Conservation (phyloP, 2,113 vertebrate species). For the Sigmodon hispidus region DNA sequence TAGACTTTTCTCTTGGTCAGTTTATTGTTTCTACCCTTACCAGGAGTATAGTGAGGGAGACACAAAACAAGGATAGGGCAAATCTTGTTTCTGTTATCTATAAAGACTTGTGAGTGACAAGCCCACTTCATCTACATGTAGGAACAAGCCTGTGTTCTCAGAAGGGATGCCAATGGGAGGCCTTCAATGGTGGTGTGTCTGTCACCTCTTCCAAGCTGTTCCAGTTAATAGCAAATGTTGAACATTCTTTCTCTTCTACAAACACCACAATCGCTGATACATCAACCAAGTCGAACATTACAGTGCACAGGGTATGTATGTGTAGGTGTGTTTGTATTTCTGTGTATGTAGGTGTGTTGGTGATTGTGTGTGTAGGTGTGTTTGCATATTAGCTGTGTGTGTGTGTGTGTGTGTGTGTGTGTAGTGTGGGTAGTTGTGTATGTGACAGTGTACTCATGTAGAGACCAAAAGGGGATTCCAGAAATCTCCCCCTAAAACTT, state of each 20-base stretch:
- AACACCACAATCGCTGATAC: neutral
- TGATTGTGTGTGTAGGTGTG: neutral
- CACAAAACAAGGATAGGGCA: neutral
- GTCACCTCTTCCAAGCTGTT: neutral
- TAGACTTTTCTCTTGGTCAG: neutral
- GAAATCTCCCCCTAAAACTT: neutral
- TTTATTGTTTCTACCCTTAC: neutral
- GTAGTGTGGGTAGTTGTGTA: neutral
- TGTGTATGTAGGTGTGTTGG: neutral
- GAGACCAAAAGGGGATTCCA: too few species aligned
- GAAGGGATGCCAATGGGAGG: neutral
- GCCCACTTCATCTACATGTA: neutral
- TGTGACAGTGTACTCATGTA: neutral
- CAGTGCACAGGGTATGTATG: neutral
- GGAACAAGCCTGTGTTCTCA: neutral
- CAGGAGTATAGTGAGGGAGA: neutral
- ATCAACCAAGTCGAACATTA: constrained; percentile 43
- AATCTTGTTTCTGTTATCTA: neutral
- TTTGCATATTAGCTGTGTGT: too few species aligned
- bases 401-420: neutral
- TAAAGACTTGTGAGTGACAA: neutral
- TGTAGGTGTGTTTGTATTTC: neutral
- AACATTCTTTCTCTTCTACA: neutral
- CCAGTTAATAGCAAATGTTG: neutral
- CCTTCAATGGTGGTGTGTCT: neutral